These are phyloP conservation scores for Syngnathus acus DNA, from an alignment of 2,797 vertebrate species.

Conservation along the genomic window DNA sequence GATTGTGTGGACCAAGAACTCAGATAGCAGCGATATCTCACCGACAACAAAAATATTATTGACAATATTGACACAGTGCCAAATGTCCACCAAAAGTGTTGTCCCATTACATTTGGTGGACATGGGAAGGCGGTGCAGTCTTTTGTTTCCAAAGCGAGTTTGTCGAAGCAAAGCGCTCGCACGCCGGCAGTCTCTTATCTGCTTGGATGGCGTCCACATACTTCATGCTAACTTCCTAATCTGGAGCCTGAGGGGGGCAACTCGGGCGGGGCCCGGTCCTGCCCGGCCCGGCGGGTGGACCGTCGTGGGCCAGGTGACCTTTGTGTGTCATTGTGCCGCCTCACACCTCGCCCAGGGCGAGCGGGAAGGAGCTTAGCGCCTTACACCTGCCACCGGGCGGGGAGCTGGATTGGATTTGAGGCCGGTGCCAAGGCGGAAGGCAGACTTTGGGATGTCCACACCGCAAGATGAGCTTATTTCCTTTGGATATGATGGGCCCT, in stretches of 20 bases:
- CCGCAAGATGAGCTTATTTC: too few relatives aligned
- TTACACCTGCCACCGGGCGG: constrained; percentile 55
- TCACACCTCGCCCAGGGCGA: constrained; percentile 66
- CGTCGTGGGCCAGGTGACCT: constrained; percentile 3
- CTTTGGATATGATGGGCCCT: too few relatives aligned
- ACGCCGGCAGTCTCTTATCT: not conserved
- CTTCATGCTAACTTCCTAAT: constrained; percentile 4
- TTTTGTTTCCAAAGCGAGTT: too few relatives aligned
- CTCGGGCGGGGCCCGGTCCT: not conserved
- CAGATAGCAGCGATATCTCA: too few relatives aligned
- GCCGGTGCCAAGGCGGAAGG: too few relatives aligned
- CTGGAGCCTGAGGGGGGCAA: not conserved
- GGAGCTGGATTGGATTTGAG: constrained; percentile 14
- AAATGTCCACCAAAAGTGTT: too few relatives aligned
- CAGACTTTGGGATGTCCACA: too few relatives aligned
- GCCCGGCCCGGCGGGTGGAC: constrained; percentile 1
- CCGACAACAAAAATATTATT: too few relatives aligned
- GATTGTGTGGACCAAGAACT: too few relatives aligned
- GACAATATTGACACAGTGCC: too few relatives aligned
- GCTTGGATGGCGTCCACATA: not conserved
- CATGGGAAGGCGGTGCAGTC: not conserved
- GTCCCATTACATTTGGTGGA: not conserved
- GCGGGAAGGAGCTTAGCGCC: constrained; percentile 55
- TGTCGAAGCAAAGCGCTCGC: not conserved
- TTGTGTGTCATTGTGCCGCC: constrained; percentile 5